These are phyloP conservation scores for Lamellibrachia columna DNA, from an alignment of 2,888 invertebrate genomes.

Conservation along the genomic window DNA sequence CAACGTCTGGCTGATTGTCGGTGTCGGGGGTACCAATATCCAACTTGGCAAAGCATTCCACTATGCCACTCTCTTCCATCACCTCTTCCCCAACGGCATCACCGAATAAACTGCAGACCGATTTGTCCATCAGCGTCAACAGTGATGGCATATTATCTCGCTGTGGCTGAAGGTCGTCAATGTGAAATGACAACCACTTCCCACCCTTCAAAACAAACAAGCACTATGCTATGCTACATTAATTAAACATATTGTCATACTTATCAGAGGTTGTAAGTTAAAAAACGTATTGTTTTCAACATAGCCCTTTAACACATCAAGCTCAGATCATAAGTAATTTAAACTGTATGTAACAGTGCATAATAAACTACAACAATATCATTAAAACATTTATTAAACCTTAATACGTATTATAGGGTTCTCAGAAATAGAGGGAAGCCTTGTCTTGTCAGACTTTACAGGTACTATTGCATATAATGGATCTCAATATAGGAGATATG, in stretches of 20 bases:
- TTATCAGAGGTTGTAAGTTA: neutral
- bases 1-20: neutral
- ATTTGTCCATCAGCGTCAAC: slow-evolving; percentile 24
- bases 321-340: too few relatives aligned
- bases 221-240: neutral
- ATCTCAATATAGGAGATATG: too few relatives aligned
- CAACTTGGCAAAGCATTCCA: neutral
- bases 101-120: slow-evolving; percentile 26
- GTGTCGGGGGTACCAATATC: neutral
- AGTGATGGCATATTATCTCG: slow-evolving; percentile 22
- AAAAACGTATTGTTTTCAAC: neutral
- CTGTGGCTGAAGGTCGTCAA: slow-evolving; percentile 49
- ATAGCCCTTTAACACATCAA: too few relatives aligned
- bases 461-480: too few relatives aligned
- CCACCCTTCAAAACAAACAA: slow-evolving; percentile 46
- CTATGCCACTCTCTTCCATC: neutral
- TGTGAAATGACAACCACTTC: slow-evolving; percentile 53
- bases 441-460: too few relatives aligned
- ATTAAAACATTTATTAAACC: too few relatives aligned
- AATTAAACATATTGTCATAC: neutral
- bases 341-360: too few relatives aligned
- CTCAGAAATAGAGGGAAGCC: too few relatives aligned
- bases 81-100: slow-evolving; percentile 8
- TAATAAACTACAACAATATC: too few relatives aligned
- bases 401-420: too few relatives aligned